These are phyloP conservation scores for Actinernus sp. DNA, from an alignment of 92 coral and sea anemone species.

Conservation along the genomic window DNA sequence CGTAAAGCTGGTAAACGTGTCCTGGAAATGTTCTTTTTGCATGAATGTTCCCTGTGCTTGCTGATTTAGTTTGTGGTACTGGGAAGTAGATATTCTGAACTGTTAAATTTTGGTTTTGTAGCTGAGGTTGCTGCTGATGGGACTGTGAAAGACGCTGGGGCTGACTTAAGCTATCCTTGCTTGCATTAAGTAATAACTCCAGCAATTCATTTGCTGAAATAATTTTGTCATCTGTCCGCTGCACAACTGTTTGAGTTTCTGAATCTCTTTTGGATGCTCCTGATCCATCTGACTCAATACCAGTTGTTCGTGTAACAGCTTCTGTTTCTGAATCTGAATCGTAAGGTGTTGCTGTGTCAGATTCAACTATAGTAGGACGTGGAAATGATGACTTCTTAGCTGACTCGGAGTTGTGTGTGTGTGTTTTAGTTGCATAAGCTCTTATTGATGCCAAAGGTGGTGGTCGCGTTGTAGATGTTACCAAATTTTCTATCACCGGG, in stretches of 20 bases:
- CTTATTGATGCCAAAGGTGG: not conserved
- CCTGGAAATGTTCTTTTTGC: constrained; percentile 41
- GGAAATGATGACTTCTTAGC: not conserved
- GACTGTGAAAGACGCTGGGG: not conserved
- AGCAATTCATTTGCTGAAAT: constrained; percentile 70
- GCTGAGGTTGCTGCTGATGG: constrained; percentile 3
- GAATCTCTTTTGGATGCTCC: constrained; percentile 8
- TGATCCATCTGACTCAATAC: not conserved
- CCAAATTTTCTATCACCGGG: constrained; percentile 58
- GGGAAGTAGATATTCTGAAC: constrained; percentile 33
- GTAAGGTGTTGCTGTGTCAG: not conserved
- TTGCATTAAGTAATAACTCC: constrained; percentile 33
- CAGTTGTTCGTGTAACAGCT: not conserved
- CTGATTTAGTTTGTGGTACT: constrained; percentile 41
- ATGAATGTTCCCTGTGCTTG: constrained; percentile 45
- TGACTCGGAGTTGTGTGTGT: not conserved
- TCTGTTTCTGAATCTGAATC: not conserved
- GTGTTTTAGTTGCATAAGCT: not conserved
- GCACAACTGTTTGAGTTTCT: not conserved
- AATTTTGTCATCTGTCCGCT: constrained; percentile 33
- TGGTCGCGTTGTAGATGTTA: constrained; percentile 41
- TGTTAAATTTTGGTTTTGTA: not conserved
- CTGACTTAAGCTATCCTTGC: constrained; percentile 16
- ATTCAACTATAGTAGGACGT: not conserved
- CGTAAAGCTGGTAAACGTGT: constrained; percentile 33